Conservation (phyloP, 2,797 vertebrate genomes). For the Acipenser transmontanus region DNA sequence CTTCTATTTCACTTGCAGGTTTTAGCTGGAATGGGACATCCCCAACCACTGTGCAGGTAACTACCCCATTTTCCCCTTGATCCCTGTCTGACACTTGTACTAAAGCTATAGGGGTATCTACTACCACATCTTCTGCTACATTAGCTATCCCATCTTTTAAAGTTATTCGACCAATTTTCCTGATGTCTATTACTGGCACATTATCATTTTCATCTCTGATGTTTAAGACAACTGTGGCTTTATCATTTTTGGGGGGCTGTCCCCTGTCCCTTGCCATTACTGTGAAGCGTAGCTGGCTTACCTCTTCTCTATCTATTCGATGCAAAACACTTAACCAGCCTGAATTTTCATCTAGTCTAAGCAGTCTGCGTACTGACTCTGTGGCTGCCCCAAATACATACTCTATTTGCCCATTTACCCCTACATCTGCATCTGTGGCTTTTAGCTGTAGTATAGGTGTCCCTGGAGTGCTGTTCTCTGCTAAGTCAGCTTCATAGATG, state of each 20-base stretch:
- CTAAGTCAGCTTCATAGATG: slow-evolving; percentile 85
- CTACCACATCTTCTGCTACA: slow-evolving; percentile 88
- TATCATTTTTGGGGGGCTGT: slow-evolving; percentile 91
- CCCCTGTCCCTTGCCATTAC: slow-evolving; percentile 94
- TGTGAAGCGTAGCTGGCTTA: slow-evolving; percentile 87
- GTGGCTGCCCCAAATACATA: slow-evolving; percentile 94
- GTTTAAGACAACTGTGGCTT: slow-evolving; percentile 86
- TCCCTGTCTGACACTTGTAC: slow-evolving; percentile 94
- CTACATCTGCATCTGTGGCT: slow-evolving; percentile 85
- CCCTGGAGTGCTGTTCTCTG: slow-evolving; percentile 91
- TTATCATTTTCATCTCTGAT: slow-evolving; percentile 97
- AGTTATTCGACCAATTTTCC: slow-evolving; percentile 91
- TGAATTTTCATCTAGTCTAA: slow-evolving; percentile 85
- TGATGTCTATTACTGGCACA: slow-evolving; percentile 86
- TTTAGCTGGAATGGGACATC: slow-evolving; percentile 97
- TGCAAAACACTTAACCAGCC: slow-evolving; percentile 95
- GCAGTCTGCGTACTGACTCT: slow-evolving; percentile 79
- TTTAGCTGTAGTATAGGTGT: slow-evolving; percentile 93
- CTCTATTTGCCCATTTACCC: slow-evolving; percentile 95
- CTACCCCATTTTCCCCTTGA: slow-evolving; percentile 90
- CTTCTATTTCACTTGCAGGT: slow-evolving; percentile 86
- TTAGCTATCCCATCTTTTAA: slow-evolving; percentile 85
- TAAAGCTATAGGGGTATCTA: slow-evolving; percentile 90
- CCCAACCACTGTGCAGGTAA: slow-evolving; percentile 92
- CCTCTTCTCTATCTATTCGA: slow-evolving; percentile 93